Base-by-base conservation (phyloP, 1,140 invertebrate genomes). In the Rhysida immarginata region DNA sequence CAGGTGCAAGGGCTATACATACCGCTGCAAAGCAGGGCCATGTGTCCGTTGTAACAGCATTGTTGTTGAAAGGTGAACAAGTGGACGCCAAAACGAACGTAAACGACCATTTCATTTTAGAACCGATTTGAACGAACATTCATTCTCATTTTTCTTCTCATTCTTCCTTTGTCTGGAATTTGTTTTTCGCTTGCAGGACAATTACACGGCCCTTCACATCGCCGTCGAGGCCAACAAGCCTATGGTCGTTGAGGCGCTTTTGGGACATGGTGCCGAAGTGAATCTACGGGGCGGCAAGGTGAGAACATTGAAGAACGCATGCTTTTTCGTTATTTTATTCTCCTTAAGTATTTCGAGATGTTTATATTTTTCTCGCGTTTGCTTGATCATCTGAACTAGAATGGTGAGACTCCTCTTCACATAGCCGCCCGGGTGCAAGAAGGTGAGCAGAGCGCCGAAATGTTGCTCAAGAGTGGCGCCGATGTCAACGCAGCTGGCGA, bases 161-260 rank as follows among this genome's bases (percentile, higher is more conserved):
- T 29, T 20, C 20, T 53, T 1, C 8, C 25, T 18, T 18, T 18
- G 5, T 11, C 5, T 5, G 20, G 20, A n/a, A 0, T 24, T 13
- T 43, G 1, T 48, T 52, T 55, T n/a, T n/a, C n/a, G n/a, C n/a
- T n/a, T n/a, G n/a, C n/a, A 97, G 85, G 93, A 98, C 66, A 94
- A 96, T 66, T 96, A 93, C 68, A 98, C 96, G 21, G 92, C 96
- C n/a, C 74, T 99, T 0, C 96, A 99, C 66, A 89, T 98, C 62
- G 95, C 94, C n/a, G 94, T 98, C 2, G 88, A 97, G 71, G 88
- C 86, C 35, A 87, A 87, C 55, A 95, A 96, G 68, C 91, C 94
- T 11, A 80, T 85, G 24, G 93, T 97, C 2, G 95, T 99, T 16
- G 95, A 99, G 74, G 94, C 91, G 0, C 72, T 99, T 24, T 74